Conservation (phyloP, 2,113 vertebrate species). For the Dipodomys merriami region DNA sequence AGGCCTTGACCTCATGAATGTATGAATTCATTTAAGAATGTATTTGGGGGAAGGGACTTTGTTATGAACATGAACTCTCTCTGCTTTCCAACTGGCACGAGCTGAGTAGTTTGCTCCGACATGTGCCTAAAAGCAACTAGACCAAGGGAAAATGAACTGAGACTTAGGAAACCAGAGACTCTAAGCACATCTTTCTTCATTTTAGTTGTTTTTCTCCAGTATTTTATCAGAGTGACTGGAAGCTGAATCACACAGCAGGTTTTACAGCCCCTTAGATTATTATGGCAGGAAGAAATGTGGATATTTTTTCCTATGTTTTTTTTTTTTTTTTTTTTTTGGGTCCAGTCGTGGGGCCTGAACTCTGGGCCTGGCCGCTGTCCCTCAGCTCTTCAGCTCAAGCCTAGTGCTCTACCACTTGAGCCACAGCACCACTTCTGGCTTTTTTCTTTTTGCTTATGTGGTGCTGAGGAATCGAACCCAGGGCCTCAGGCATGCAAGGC, state of each 20-base stretch:
- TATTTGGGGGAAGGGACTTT: neutral
- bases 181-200: neutral
- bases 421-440: no score
- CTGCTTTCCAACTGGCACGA: neutral
- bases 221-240: neutral
- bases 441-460: no score
- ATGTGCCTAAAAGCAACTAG: neutral
- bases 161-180: no score
- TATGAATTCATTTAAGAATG: neutral
- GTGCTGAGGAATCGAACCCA: no score
- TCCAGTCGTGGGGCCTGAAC: no score
- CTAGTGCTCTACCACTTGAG: no score
- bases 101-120: neutral
- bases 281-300: neutral
- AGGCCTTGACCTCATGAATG: neutral
- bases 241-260: neutral
- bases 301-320: slow-evolving; percentile 1
- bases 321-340: no score
- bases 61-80: neutral
- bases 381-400: no score
- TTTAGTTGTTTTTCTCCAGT: neutral
- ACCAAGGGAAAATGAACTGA: neutral
- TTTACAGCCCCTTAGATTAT: neutral
- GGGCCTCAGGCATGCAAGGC: no score
- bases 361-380: no score